Percentiles rank a stretch among this genome's conserved stretches.
These are phyloP conservation scores for Sphaerophoria rueppellii DNA, from an alignment of 2,888 invertebrate species.

Conservation along the genomic window DNA sequence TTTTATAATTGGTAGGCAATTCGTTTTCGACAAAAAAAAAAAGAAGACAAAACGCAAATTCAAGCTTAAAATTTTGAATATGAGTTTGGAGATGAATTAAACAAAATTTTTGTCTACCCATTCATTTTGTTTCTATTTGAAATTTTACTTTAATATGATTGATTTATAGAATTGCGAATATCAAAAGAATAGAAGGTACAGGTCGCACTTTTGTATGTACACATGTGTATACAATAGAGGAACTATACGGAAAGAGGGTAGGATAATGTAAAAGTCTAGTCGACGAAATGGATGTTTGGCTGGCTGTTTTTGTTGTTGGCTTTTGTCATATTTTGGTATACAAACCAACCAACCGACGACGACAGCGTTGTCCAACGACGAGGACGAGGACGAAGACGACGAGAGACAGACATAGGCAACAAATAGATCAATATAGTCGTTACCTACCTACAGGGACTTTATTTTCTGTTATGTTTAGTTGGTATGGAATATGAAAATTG, in stretches of 20 bases:
- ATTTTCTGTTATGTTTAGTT: neutral
- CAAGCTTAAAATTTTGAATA: too few relatives aligned
- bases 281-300: slow-evolving; percentile 26
- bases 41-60: too few relatives aligned
- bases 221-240: too few relatives aligned
- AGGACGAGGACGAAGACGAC: neutral
- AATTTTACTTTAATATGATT: slow-evolving; percentile 14
- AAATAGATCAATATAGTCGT: slow-evolving; percentile 32
- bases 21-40: neutral
- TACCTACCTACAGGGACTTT: neutral
- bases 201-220: too few relatives aligned
- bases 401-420: slow-evolving; percentile 32
- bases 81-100: too few relatives aligned
- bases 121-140: neutral
- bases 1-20: neutral
- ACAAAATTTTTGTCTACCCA: neutral
- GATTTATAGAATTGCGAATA: slow-evolving; percentile 3
- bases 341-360: too few relatives aligned
- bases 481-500: neutral
- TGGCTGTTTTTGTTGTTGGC: slow-evolving; percentile 14
- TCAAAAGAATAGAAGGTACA: neutral
- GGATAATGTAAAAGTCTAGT: slow-evolving; percentile 18
- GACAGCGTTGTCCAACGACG: too few relatives aligned
- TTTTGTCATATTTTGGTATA: slow-evolving; percentile 13
- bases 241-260: neutral